A percentile compares a stretch with the other conserved stretches of the same genome.
These are phyloP conservation scores for Neosalanx taihuensis DNA, from an alignment of 2,797 vertebrate species.

Conservation along the genomic window DNA sequence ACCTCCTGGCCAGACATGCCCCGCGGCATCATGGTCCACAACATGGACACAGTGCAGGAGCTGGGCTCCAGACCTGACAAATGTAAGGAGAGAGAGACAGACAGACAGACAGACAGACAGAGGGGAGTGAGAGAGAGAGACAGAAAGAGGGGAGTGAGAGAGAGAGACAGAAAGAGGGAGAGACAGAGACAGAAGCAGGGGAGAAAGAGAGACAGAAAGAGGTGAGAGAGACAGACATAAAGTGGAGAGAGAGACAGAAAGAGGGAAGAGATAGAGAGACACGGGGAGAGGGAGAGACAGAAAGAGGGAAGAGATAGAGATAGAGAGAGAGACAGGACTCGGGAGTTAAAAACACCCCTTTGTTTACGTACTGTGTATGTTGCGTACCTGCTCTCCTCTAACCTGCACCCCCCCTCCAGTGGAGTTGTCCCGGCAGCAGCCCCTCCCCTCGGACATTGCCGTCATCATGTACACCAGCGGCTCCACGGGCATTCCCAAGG, in stretches of 20 bases:
- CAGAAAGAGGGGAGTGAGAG: not conserved
- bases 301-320: not conserved
- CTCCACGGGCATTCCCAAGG: slow-evolving; percentile 95
- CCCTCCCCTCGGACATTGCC: slow-evolving; percentile 81
- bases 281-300: not conserved
- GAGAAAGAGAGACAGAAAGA: not conserved
- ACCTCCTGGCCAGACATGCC: slow-evolving; percentile 82
- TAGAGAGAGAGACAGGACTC: not conserved
- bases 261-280: slow-evolving; percentile 39
- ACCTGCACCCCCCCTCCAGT: slow-evolving; percentile 58
- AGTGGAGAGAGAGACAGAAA: no score
- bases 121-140: not conserved
- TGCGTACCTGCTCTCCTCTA: slow-evolving; percentile 7
- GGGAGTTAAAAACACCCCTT: not conserved
- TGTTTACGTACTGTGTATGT: slow-evolving; percentile 7
- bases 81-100: slow-evolving; percentile 68
- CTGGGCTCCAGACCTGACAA: slow-evolving; percentile 80
- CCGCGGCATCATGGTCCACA: slow-evolving; percentile 85
- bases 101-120: not conserved
- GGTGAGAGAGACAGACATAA: not conserved
- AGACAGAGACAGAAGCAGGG: not conserved
- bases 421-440: slow-evolving; percentile 69
- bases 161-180: not conserved
- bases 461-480: slow-evolving; percentile 99
- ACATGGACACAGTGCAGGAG: slow-evolving; percentile 87